Conservation (phyloP, 2,888 invertebrate genomes). For the Myathropa florea region DNA sequence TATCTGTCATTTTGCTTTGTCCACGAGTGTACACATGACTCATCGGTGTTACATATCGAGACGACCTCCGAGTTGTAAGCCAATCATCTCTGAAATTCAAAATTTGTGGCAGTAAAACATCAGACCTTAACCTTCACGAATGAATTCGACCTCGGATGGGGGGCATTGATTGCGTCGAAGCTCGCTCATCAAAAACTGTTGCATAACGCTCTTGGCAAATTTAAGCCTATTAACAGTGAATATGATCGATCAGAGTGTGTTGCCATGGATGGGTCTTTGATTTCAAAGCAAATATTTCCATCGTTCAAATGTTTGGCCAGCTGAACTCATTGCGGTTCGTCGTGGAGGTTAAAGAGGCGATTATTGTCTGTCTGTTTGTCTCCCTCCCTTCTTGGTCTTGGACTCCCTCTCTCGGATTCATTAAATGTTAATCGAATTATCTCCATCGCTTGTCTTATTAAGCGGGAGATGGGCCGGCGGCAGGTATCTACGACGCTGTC, state of each 20-base stretch:
- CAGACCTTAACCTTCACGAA: conserved; percentile 41
- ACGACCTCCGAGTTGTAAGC: no score
- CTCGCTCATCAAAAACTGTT: not conserved
- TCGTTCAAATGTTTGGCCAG: not conserved
- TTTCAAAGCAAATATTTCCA: not conserved
- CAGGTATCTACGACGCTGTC: not conserved
- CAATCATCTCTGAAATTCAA: not conserved
- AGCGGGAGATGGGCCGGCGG: not conserved
- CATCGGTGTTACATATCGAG: not conserved
- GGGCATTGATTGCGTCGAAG: conserved; percentile 4
- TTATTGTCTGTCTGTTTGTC: conserved; percentile 4
- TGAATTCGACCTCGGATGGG: conserved; percentile 21
- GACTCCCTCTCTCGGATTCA: conserved; percentile 3
- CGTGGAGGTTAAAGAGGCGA: conserved; percentile 20
- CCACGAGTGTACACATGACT: not conserved
- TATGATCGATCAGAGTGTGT: conserved; percentile 31
- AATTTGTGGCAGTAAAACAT: not conserved
- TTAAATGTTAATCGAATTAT: conserved; percentile 50
- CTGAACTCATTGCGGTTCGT: not conserved
- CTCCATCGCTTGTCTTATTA: not conserved
- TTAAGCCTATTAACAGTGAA: conserved; percentile 36
- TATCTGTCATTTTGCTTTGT: not conserved
- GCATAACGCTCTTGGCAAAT: conserved; percentile 25
- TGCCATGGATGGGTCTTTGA: not conserved
- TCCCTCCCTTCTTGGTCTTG: not conserved